phyloP scores from a whole-genome alignment of 1,140 invertebrate genomes.

The Diachasmimorpha longicaudata region DNA sequence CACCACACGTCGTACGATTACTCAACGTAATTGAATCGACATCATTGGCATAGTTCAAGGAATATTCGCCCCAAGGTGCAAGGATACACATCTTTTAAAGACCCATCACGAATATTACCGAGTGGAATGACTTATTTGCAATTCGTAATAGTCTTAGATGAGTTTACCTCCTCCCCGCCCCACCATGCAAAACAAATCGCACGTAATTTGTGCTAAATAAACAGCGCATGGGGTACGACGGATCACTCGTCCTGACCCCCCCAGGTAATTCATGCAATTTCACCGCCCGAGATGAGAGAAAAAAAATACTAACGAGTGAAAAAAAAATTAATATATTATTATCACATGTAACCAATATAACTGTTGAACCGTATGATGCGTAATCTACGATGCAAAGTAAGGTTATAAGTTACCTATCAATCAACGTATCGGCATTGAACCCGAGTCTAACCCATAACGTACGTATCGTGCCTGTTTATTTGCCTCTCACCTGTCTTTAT shows the following conservation, averaged over 20 bases:
- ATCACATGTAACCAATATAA: conserved; percentile 29
- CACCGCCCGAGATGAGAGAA: too few relatives aligned
- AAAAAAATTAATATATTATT: conserved; percentile 4
- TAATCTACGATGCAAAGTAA: conserved; percentile 37
- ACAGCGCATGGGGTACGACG: neutral
- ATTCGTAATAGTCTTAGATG: neutral
- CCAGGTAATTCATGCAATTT: neutral
- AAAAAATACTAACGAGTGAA: too few relatives aligned
- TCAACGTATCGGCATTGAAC: conserved; percentile 54
- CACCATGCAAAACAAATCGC: neutral
- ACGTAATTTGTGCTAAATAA: neutral
- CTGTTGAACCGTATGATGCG: neutral
- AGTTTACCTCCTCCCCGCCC: neutral
- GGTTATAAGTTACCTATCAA: conserved; percentile 55
- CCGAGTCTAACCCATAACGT: conserved; percentile 39
- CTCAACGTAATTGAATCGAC: neutral
- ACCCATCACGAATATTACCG: neutral
- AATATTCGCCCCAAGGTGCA: neutral
- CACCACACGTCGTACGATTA: neutral
- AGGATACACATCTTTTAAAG: neutral
- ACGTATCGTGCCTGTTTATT: conserved; percentile 16
- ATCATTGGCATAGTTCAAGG: neutral
- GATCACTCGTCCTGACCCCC: neutral
- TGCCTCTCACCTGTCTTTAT: conserved; percentile 2
- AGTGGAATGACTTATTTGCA: neutral